These are phyloP conservation scores for Metopia argyrocephala DNA, from an alignment of 2,888 invertebrate species.

Conservation along the genomic window DNA sequence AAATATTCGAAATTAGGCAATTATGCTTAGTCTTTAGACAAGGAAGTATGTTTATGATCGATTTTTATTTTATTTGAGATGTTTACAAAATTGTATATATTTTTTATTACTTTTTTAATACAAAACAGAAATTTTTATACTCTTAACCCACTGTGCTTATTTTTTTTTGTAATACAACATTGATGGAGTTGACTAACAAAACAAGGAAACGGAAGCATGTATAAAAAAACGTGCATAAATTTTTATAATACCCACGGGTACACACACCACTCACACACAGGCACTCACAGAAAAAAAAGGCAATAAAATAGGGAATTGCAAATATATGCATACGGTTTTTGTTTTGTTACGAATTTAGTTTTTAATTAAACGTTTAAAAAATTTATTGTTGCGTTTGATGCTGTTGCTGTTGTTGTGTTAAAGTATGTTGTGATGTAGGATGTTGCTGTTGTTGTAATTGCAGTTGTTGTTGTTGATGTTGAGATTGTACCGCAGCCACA, in stretches of 20 bases:
- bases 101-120: background rate
- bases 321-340: slow-evolving; percentile 18
- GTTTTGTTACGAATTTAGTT: slow-evolving; percentile 22
- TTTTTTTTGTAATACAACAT: background rate
- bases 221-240: slow-evolving; percentile 44
- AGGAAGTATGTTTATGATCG: no score
- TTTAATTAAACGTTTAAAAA: slow-evolving; percentile 42
- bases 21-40: no score
- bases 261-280: background rate
- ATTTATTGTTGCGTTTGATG: slow-evolving; percentile 62
- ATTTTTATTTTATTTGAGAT: background rate
- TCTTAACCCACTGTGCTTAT: slow-evolving; percentile 16
- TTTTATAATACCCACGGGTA: slow-evolving; percentile 49
- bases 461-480: slow-evolving; percentile 67
- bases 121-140: background rate
- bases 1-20: no score
- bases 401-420: slow-evolving; percentile 61
- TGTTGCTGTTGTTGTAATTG: slow-evolving; percentile 65
- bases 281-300: slow-evolving; percentile 26
- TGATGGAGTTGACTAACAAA: slow-evolving; percentile 16
- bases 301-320: slow-evolving; percentile 48
- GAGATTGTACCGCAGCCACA: slow-evolving; percentile 63
- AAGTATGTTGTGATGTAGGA: slow-evolving; percentile 66
- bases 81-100: background rate
- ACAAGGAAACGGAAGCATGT: slow-evolving; percentile 27